Conservation (phyloP, 2,888 invertebrate genomes). For the Rotaria macrura region DNA sequence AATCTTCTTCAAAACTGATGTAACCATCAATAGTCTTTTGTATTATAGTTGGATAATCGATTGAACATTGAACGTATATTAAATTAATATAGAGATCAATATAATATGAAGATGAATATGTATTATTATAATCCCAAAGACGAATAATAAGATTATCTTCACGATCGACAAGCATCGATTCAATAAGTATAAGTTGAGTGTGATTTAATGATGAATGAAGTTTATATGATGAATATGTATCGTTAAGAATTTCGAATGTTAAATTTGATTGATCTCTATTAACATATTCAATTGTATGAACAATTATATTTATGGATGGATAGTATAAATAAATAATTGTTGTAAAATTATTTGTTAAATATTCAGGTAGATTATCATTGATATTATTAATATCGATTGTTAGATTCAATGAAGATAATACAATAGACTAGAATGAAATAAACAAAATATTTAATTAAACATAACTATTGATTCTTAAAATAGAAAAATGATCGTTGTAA, state of each 20-base stretch:
- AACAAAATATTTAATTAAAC: no score
- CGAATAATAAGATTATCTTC: background rate
- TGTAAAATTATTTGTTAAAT: background rate
- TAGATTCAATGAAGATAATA: background rate
- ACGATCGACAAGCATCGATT: background rate
- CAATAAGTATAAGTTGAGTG: background rate
- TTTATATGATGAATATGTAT: background rate
- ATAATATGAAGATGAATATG: background rate
- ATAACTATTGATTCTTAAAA: no score
- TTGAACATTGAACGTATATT: background rate
- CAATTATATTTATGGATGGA: background rate
- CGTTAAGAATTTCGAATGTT: background rate
- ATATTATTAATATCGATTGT: background rate
- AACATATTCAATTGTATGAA: background rate
- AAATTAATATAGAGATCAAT: background rate
- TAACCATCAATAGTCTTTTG: background rate
- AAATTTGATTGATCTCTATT: background rate
- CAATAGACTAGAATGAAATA: background rate
- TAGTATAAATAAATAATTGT: background rate
- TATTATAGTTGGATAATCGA: background rate
- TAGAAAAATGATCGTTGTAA: no score
- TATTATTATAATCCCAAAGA: background rate
- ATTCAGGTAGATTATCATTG: background rate
- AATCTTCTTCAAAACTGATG: background rate
- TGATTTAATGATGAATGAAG: background rate